phyloP scores from a whole-genome alignment of 2,113 vertebrate genomes.

The Hemibagrus wyckioides region DNA sequence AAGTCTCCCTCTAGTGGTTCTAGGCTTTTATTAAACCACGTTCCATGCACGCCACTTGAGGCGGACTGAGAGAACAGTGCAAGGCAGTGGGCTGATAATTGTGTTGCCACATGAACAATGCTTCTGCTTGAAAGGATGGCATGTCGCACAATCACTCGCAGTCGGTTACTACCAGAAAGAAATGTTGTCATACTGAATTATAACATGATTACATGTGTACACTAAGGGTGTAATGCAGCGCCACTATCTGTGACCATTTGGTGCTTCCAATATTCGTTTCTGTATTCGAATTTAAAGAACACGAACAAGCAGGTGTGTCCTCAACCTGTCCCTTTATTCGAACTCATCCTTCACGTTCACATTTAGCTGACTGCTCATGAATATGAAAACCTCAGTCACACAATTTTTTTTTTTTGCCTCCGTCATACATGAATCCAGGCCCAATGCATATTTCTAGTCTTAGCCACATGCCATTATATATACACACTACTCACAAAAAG shows the following conservation, averaged over 20 bases:
- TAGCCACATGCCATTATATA: not conserved
- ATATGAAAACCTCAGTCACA: not conserved
- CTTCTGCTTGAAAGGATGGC: slow-evolving; percentile 23
- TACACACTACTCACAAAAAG: too few relatives aligned
- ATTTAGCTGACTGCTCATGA: not conserved
- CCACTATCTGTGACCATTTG: not conserved
- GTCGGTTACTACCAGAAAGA: not conserved
- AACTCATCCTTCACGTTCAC: not conserved
- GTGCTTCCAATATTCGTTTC: not conserved
- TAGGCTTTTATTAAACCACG: not conserved
- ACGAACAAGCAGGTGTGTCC: not conserved
- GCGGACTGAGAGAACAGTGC: slow-evolving; percentile 35
- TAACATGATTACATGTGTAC: not conserved
- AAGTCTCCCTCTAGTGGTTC: slow-evolving; percentile 30
- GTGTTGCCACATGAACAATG: slow-evolving; percentile 5
- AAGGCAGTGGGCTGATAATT: slow-evolving; percentile 31
- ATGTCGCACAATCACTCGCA: not conserved
- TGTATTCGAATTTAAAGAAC: not conserved
- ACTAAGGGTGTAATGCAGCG: not conserved
- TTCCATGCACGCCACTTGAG: not conserved
- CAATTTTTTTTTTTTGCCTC: not conserved
- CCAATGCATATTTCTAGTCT: not conserved
- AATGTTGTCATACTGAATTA: not conserved
- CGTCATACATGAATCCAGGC: too few relatives aligned
- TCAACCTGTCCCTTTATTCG: not conserved